Percentiles rank a stretch among this genome's conserved stretches.
phyloP scores from a whole-genome alignment of 2,888 invertebrate genomes.

The Platycnemis pennipes region DNA sequence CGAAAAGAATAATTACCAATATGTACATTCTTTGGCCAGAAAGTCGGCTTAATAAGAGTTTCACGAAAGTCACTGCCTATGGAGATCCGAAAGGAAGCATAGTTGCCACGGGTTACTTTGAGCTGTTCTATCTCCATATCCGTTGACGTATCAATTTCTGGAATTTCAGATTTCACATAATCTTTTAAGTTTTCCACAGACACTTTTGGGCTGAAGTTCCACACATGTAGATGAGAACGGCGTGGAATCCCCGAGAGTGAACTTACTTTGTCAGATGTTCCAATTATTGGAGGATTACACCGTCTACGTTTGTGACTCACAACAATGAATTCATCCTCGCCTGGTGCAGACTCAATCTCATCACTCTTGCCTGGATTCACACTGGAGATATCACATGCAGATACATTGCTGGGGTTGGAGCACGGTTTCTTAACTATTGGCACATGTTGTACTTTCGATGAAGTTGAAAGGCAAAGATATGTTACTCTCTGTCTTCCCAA shows the following conservation, averaged over 20 bases:
- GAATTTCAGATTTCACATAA: not conserved
- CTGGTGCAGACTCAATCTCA: not conserved
- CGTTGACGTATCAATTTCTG: not conserved
- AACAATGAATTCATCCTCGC: not conserved
- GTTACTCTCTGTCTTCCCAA: too few species aligned
- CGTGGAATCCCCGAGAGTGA: conserved; percentile 7
- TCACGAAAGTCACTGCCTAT: not conserved
- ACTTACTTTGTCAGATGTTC: not conserved
- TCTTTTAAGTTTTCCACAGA: not conserved
- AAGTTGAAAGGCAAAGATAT: not conserved
- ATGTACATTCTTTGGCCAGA: too few species aligned
- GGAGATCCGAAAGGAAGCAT: not conserved
- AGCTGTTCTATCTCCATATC: not conserved
- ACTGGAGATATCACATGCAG: not conserved
- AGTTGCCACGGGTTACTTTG: not conserved
- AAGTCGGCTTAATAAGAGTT: not conserved
- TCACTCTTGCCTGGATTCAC: not conserved
- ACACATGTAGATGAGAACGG: conserved; percentile 5
- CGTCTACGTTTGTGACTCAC: conserved; percentile 5
- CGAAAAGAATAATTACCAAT: not conserved
- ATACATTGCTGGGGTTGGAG: not conserved
- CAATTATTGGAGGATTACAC: not conserved
- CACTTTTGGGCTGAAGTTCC: not conserved
- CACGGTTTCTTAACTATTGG: not conserved
- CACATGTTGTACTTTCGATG: not conserved